Evolutionary conservation across 1,140 invertebrate species (phyloP).

Genomic region (Ostrea edulis): DNA sequence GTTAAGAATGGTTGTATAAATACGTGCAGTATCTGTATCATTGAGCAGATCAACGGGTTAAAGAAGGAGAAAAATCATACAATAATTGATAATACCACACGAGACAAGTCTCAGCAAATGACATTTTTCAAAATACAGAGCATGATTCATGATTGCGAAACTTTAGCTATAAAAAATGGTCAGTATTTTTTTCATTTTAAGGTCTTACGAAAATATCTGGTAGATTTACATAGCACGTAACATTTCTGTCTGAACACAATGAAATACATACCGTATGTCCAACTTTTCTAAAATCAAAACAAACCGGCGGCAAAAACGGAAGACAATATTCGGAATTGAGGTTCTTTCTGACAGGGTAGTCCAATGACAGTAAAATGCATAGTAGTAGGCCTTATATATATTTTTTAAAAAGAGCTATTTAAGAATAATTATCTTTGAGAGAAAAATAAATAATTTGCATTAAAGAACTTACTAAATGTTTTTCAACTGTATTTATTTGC

Average conservation of each 20-base stretch:
- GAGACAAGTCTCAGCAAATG: neutral
- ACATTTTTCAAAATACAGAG: neutral
- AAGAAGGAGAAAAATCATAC: too few species aligned
- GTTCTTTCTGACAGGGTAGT: neutral
- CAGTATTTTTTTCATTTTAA: too few species aligned
- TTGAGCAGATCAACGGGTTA: too few species aligned
- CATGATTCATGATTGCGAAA: neutral
- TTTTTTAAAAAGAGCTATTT: too few species aligned
- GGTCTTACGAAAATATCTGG: neutral
- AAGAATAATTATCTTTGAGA: neutral
- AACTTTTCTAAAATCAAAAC: constrained; percentile 6
- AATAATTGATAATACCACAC: too few species aligned
- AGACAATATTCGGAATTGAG: neutral
- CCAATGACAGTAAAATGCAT: neutral
- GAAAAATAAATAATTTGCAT: neutral
- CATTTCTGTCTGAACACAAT: neutral
- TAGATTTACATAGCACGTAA: neutral
- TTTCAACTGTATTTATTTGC: neutral
- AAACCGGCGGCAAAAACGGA: constrained; percentile 37
- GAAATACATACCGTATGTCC: constrained; percentile 4
- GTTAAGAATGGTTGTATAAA: too few species aligned
- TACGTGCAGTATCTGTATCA: too few species aligned
- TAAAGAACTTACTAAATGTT: neutral
- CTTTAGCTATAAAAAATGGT: neutral
- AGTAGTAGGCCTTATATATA: too few species aligned